These are phyloP conservation scores for Oopsacas minuta DNA, from an alignment of 37 sponge, comb jelly and placozoan genomes.

Conservation along the genomic window DNA sequence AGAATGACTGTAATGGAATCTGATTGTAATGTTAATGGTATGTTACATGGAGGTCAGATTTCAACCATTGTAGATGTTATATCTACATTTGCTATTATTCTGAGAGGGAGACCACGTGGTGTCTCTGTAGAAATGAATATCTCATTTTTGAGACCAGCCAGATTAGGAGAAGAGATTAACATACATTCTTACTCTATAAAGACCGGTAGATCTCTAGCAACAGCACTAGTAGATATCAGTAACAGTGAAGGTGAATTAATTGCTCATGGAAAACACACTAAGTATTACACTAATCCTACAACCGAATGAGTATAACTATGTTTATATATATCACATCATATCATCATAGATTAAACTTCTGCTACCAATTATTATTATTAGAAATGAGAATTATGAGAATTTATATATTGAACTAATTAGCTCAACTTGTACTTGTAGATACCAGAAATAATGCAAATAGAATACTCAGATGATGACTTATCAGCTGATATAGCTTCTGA, in stretches of 20 bases:
- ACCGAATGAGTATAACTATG: neutral
- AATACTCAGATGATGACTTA: neutral
- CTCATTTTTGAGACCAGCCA: constrained; percentile 64
- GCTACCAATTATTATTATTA: no score
- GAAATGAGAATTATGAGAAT: no score
- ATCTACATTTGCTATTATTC: constrained; percentile 63
- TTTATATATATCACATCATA: no score
- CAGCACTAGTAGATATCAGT: constrained; percentile 47
- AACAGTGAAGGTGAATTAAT: constrained; percentile 41
- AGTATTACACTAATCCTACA: constrained; percentile 21
- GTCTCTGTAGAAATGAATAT: constrained; percentile 57
- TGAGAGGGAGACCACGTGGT: constrained; percentile 48
- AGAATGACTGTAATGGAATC: constrained; percentile 60
- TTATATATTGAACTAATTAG: no score
- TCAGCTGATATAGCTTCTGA: neutral
- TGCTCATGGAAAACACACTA: constrained; percentile 73
- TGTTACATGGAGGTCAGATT: constrained; percentile 83
- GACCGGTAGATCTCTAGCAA: constrained; percentile 62
- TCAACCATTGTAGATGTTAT: constrained; percentile 69
- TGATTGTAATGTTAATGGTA: constrained; percentile 50
- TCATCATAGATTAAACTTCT: no score
- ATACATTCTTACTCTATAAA: constrained; percentile 62
- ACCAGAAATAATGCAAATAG: neutral
- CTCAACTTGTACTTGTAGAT: neutral
- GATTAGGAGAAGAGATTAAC: constrained; percentile 46